These are phyloP conservation scores for Columbina picui DNA, from an alignment of 2,113 vertebrate genomes.

Conservation along the genomic window DNA sequence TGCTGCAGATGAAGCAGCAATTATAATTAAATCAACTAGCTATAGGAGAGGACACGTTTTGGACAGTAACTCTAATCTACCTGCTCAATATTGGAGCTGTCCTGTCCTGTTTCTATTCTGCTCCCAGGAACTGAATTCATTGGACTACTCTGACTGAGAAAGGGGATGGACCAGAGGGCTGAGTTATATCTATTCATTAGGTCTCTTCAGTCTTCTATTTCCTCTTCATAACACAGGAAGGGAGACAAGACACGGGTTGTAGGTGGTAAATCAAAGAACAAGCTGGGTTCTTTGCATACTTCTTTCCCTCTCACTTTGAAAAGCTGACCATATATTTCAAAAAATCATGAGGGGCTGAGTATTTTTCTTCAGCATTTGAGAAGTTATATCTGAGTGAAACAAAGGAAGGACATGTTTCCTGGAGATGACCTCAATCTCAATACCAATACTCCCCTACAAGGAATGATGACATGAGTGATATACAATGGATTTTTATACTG, in stretches of 20 bases:
- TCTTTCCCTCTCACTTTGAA: background rate
- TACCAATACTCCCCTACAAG: background rate
- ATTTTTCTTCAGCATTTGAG: background rate
- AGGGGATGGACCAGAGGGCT: background rate
- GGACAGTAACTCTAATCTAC: background rate
- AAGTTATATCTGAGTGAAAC: background rate
- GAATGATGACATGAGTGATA: background rate
- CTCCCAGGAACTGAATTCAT: background rate
- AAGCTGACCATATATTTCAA: background rate
- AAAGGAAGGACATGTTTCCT: background rate
- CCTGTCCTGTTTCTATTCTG: background rate
- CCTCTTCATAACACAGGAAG: background rate
- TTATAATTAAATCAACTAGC: background rate
- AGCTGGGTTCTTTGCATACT: background rate
- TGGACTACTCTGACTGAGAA: background rate
- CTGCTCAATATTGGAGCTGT: background rate
- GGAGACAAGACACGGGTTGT: background rate
- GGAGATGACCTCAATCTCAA: background rate
- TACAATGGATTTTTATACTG: background rate
- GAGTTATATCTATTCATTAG: background rate
- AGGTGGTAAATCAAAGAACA: background rate
- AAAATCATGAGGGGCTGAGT: background rate
- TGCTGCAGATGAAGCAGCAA: background rate
- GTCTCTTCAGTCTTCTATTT: background rate
- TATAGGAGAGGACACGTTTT: background rate